A percentile compares a stretch with the other conserved stretches of the same genome.
phyloP scores from a whole-genome alignment of 2,888 invertebrate genomes.

The Augiades crinisus region DNA sequence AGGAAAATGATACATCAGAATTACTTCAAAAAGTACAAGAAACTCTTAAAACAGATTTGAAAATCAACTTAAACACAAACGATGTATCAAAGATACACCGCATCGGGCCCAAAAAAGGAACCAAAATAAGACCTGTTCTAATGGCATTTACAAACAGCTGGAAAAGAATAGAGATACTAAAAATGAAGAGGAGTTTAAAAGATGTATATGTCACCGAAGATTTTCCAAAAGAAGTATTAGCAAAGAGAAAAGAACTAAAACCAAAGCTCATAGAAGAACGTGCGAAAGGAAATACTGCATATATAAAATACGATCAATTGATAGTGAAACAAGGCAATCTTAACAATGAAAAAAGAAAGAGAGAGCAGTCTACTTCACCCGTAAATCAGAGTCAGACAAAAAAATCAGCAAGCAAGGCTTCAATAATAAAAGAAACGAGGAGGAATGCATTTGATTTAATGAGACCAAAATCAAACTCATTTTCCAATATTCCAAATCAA shows the following conservation, averaged over 20 bases:
- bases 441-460: constrained; percentile 26
- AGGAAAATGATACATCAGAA: not conserved
- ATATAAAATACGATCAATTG: constrained; percentile 17
- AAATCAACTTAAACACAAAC: not conserved
- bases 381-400: constrained; percentile 17
- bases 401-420: constrained; percentile 5
- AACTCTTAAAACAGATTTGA: too few species aligned
- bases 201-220: constrained; percentile 12
- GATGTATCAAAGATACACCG: not conserved
- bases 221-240: constrained; percentile 18
- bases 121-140: constrained; percentile 1
- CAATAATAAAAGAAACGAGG: constrained; percentile 8
- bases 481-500: constrained; percentile 12
- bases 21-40: not conserved
- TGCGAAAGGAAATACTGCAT: constrained; percentile 14
- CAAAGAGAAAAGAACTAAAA: constrained; percentile 11
- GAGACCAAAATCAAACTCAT: constrained; percentile 23
- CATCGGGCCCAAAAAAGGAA: not conserved
- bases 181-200: not conserved
- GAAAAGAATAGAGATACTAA: constrained; percentile 4
- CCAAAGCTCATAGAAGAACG: constrained; percentile 23
- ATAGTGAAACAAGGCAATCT: constrained; percentile 21
- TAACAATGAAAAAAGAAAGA: constrained; percentile 27
- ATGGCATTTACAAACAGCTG: not conserved
- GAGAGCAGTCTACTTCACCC: constrained; percentile 25